Evolutionary conservation across 1,140 invertebrate species (phyloP).

Genomic region (Tetramorium alpestre): DNA sequence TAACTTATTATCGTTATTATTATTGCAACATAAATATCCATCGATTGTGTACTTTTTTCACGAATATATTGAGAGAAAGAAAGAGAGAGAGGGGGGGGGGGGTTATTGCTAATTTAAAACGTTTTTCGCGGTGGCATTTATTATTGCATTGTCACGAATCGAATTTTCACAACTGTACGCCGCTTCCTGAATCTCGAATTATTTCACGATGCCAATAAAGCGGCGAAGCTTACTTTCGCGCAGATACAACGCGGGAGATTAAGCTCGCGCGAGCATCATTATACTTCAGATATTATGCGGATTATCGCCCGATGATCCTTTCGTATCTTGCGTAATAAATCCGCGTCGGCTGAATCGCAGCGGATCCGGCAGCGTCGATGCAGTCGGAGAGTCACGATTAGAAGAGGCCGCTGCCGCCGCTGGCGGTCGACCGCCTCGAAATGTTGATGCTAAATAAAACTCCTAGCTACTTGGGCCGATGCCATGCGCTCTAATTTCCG

Average conservation of each 20-base stretch:
- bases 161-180: background rate
- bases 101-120: background rate
- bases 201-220: background rate
- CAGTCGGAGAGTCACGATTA: conserved; percentile 12
- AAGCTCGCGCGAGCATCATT: background rate
- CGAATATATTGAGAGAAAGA: too few species aligned
- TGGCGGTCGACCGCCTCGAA: conserved; percentile 58
- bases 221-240: background rate
- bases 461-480: conserved; percentile 83
- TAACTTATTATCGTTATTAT: too few species aligned
- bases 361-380: conserved; percentile 2
- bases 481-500: conserved; percentile 84
- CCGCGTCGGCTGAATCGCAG: background rate
- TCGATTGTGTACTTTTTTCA: too few species aligned
- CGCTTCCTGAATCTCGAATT: background rate
- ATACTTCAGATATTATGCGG: background rate
- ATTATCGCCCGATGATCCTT: background rate
- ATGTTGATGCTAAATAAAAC: conserved; percentile 85
- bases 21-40: too few species aligned
- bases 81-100: too few species aligned
- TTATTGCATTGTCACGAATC: background rate
- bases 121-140: background rate
- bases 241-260: background rate
- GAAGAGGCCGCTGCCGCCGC: conserved; percentile 41
- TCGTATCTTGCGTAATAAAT: conserved; percentile 22